Base-by-base conservation (phyloP, 2,888 invertebrate genomes). In the Cenopis cana region DNA sequence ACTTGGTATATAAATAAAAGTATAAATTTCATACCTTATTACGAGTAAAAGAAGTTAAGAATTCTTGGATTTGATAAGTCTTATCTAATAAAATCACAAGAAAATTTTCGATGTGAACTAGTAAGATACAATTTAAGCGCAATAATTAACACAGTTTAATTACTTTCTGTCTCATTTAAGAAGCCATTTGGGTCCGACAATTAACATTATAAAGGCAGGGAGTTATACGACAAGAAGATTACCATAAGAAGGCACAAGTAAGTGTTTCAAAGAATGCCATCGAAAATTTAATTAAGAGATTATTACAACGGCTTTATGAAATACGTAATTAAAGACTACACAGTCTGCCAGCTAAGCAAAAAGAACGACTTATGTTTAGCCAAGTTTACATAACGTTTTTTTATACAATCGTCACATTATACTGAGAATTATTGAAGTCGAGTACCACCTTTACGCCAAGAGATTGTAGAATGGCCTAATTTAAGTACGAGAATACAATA, bases 161-260 rank as follows among this genome's bases (percentile, higher is more conserved):
- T 70, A 70, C 73, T 70, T 69, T 73, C 65, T 73, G 70, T 73
- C 62, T 70, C 65, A 66, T 73, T 73, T 70, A 70, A 73, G 70
- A 60, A 70, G 66, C 70, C 56, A 73, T 73, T 73, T 70, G 56
- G 70, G 73, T 70, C 61, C 67, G 60, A 67, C 62, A 73, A 73
- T 73, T 73, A 73, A 73, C 73, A 70, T 70, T 70, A 70, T 59
- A 73, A 73, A 62, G 67, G 67, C 70, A 49, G 18, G 57, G 60
- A 66, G 66, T 70, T n/a, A 73, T 67, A 67, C 70, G 67, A 70
- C 69, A 71, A 70, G 71, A 67, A 60, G 71, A 71, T 71, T 71
- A 71, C 55, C 71, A 66, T 67, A 50, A 71, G 71, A 71, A 67
- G 66, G 60, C 60, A 60, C 55, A 54, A 71, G 67, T 61, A 60